phyloP scores from a whole-genome alignment of 1,140 invertebrate genomes.

The Drosophila serrata region DNA sequence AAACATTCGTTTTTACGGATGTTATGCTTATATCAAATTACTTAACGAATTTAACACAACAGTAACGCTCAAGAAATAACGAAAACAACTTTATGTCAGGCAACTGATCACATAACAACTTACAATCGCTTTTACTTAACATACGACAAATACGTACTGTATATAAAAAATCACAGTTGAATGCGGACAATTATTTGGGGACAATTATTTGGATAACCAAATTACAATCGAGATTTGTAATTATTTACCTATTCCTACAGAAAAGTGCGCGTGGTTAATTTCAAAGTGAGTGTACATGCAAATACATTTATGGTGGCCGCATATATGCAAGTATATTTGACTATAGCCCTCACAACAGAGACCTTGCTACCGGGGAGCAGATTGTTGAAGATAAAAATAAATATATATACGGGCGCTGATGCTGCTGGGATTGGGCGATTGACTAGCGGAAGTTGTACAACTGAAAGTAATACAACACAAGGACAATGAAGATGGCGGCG shows the following conservation, averaged over 20 bases:
- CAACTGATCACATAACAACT: conserved; percentile 34
- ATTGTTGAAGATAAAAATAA: conserved; percentile 18
- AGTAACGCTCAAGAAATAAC: conserved; percentile 38
- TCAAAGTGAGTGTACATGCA: conserved; percentile 17
- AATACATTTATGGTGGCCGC: conserved; percentile 8
- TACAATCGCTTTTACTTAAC: conserved; percentile 23
- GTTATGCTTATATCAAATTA: conserved; percentile 7
- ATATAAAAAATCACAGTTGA: conserved; percentile 64
- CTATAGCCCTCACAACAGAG: conserved; percentile 36
- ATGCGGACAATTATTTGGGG: conserved; percentile 24
- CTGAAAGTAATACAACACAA: conserved; percentile 83
- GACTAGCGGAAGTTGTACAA: conserved; percentile 81
- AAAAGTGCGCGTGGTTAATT: conserved; percentile 7
- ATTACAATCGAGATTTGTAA: conserved; percentile 28
- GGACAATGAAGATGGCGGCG: conserved; percentile 77
- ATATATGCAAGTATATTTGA: conserved; percentile 24
- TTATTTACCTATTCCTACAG: conserved; percentile 25
- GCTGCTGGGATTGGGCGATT: conserved; percentile 13
- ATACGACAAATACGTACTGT: conserved; percentile 23
- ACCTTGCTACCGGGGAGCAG: neutral
- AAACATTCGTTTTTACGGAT: neutral
- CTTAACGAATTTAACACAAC: conserved; percentile 10
- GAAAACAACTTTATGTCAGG: conserved; percentile 22
- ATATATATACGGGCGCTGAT: neutral
- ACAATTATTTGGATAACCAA: neutral